Conservation (phyloP, 2,888 invertebrate genomes). For the Hydroisotoma schaefferi region DNA sequence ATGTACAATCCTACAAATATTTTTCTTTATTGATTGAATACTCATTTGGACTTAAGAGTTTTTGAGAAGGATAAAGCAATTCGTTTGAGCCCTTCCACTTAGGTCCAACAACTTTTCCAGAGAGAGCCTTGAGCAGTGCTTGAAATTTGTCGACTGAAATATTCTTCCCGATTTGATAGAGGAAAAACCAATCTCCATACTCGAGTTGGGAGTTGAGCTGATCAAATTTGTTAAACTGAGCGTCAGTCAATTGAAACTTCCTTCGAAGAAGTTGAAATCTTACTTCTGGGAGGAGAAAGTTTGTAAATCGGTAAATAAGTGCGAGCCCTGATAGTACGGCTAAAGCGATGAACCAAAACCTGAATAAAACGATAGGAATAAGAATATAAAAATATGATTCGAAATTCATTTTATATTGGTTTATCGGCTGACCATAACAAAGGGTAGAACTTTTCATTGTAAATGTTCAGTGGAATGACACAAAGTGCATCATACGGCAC, state of each 20-base stretch:
- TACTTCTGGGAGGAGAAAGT: slow-evolving; percentile 18
- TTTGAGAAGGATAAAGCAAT: no score
- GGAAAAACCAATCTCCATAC: slow-evolving; percentile 86
- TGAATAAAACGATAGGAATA: slow-evolving; percentile 6
- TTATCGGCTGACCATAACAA: slow-evolving; percentile 31
- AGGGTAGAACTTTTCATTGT: slow-evolving; percentile 48
- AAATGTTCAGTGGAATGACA: slow-evolving; percentile 47
- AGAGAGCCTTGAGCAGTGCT: slow-evolving; percentile 58
- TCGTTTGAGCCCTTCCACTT: no score
- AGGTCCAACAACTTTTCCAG: background rate
- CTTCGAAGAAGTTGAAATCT: slow-evolving; percentile 22
- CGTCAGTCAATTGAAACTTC: slow-evolving; percentile 12
- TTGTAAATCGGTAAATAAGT: slow-evolving; percentile 44
- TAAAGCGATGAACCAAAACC: slow-evolving; percentile 49
- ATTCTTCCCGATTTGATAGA: slow-evolving; percentile 80
- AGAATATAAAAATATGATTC: background rate
- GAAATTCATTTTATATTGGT: background rate
- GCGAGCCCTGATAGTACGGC: slow-evolving; percentile 43
- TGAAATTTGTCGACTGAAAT: slow-evolving; percentile 80
- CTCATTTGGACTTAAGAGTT: no score
- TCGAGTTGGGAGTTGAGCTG: slow-evolving; percentile 53
- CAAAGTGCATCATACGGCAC: slow-evolving; percentile 24
- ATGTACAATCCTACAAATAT: no score
- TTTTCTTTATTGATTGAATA: no score
- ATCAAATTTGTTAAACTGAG: slow-evolving; percentile 11